Evolutionary conservation across 2,888 invertebrate genomes (phyloP).

Genomic region (Resseliella maxima): DNA sequence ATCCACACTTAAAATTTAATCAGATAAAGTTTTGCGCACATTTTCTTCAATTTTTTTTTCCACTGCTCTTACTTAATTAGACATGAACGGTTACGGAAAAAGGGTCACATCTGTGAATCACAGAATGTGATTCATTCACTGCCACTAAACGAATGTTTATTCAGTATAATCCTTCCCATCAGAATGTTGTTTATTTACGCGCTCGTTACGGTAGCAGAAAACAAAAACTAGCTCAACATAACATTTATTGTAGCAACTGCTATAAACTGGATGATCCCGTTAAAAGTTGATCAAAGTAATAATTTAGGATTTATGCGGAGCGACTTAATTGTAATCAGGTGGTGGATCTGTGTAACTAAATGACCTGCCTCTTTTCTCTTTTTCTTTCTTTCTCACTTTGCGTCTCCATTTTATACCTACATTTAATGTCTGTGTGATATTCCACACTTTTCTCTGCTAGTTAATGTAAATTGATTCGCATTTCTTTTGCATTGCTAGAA

Average conservation of each 20-base stretch:
- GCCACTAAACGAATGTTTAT: not conserved
- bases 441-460: not conserved
- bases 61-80: not conserved
- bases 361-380: not conserved
- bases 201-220: not conserved
- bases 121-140: not conserved
- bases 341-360: constrained; percentile 6
- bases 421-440: not conserved
- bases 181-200: not conserved
- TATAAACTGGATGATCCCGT: constrained; percentile 40
- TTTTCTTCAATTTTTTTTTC: not conserved
- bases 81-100: not conserved
- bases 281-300: constrained; percentile 46
- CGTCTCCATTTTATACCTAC: not conserved
- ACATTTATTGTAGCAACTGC: not conserved
- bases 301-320: constrained; percentile 51
- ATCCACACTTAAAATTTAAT: constrained; percentile 17
- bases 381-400: not conserved
- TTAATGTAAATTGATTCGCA: constrained; percentile 39
- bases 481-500: constrained; percentile 17
- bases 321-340: constrained; percentile 55
- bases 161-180: constrained; percentile 54
- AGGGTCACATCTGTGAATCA: not conserved
- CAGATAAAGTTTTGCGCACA: not conserved
- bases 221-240: constrained; percentile 17